Evolutionary conservation across 1,140 invertebrate species (phyloP).

Genomic region (Micrasema minimum): DNA sequence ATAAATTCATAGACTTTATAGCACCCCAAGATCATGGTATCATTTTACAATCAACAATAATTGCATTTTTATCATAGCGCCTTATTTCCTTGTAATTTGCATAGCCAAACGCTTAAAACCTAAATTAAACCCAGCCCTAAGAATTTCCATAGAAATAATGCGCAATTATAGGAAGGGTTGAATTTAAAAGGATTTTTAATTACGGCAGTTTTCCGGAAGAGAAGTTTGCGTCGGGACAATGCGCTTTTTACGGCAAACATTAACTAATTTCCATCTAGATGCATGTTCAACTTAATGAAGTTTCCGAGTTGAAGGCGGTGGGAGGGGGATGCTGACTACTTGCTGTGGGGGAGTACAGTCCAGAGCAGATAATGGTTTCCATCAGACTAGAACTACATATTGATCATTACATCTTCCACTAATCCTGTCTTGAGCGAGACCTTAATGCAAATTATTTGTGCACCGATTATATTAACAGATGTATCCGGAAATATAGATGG

Average conservation of each 20-base stretch:
- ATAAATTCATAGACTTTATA: too few species aligned
- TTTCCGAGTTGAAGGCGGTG: conserved; percentile 46
- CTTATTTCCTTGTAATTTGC: too few species aligned
- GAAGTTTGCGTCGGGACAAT: conserved; percentile 39
- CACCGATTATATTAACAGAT: too few species aligned
- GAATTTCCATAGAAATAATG: conserved; percentile 35
- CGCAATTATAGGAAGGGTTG: conserved; percentile 30
- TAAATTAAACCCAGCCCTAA: conserved; percentile 13
- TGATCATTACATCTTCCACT: neutral
- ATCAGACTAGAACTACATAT: conserved; percentile 6
- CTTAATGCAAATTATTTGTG: too few species aligned
- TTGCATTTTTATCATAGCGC: too few species aligned
- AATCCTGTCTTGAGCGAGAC: neutral
- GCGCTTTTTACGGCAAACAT: conserved; percentile 53
- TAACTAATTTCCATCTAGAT: conserved; percentile 55
- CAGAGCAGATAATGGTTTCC: conserved; percentile 10
- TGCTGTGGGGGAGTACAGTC: conserved; percentile 16
- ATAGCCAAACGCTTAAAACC: conserved; percentile 15
- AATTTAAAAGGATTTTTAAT: conserved; percentile 37
- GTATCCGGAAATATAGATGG: too few species aligned
- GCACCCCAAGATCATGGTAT: too few species aligned
- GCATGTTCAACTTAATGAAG: conserved; percentile 55
- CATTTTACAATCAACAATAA: too few species aligned
- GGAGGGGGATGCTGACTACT: conserved; percentile 32
- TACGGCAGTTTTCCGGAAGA: conserved; percentile 29